Percentiles rank a stretch among this genome's conserved stretches.
Evolutionary conservation across 2,797 vertebrate genomes (phyloP).

Genomic region (Squalus acanthias): DNA sequence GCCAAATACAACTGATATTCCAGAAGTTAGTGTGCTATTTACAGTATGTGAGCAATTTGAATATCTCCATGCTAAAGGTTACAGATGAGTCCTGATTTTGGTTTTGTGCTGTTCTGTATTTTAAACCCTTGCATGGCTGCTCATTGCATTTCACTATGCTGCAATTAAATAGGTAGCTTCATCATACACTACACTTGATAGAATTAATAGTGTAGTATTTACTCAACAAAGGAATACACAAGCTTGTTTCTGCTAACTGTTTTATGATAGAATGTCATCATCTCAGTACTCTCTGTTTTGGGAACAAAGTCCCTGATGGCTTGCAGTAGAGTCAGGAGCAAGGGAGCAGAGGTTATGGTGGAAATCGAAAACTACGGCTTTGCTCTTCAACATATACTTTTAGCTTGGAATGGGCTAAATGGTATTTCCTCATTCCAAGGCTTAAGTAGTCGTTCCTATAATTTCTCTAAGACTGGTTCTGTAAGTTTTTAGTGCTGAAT

Average conservation of each 20-base stretch:
- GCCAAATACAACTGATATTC: not conserved
- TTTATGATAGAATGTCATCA: not conserved
- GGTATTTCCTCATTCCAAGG: not conserved
- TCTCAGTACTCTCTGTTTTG: not conserved
- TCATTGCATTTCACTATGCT: constrained; percentile 37
- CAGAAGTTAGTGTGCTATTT: not conserved
- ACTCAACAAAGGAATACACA: not conserved
- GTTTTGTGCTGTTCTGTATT: not conserved
- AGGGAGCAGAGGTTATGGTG: not conserved
- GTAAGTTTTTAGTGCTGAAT: not conserved
- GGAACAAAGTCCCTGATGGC: not conserved
- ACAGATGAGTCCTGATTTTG: constrained; percentile 6
- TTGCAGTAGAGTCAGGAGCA: not conserved
- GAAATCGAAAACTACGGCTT: not conserved
- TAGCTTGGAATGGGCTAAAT: not conserved
- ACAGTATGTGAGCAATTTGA: not conserved
- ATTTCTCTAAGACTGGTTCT: not conserved
- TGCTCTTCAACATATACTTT: not conserved
- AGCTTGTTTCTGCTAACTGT: not conserved
- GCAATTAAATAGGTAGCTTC: constrained; percentile 18
- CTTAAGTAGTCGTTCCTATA: not conserved
- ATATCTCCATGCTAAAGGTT: constrained; percentile 7
- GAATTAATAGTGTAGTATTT: not conserved
- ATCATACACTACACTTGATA: no score
- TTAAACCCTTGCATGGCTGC: constrained; percentile 50